phyloP scores from a whole-genome alignment of 2,113 vertebrate species.

The Rhombomys opimus region DNA sequence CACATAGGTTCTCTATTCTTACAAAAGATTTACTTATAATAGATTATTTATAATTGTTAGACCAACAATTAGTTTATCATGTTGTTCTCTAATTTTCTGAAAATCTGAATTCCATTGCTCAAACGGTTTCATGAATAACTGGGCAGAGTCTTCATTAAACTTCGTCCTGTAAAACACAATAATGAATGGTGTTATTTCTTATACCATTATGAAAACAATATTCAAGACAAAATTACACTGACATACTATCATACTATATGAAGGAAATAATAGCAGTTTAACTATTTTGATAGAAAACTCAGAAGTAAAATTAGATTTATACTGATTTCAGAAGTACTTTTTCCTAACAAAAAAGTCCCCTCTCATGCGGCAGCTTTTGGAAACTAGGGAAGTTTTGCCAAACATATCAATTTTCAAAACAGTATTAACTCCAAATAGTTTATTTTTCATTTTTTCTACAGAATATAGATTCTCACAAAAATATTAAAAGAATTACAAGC shows the following conservation, averaged over 20 bases:
- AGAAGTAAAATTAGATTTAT: conserved; percentile 50
- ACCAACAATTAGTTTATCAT: neutral
- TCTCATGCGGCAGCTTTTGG: conserved; percentile 27
- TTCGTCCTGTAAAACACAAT: conserved; percentile 89
- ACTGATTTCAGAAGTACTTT: conserved; percentile 42
- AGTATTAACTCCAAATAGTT: conserved; percentile 43
- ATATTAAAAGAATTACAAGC: conserved; percentile 42
- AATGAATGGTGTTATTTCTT: neutral
- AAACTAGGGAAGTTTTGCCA: conserved; percentile 39
- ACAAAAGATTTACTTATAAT: neutral
- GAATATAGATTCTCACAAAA: conserved; percentile 2
- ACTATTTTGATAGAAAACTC: conserved; percentile 30
- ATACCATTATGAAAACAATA: conserved; percentile 36
- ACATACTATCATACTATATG: neutral
- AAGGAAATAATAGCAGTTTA: neutral
- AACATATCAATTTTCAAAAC: conserved; percentile 7
- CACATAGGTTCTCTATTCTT: neutral
- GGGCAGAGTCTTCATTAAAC: conserved; percentile 74
- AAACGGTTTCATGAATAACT: neutral
- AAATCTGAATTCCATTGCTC: neutral
- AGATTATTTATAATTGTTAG: neutral
- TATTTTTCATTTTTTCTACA: conserved; percentile 35
- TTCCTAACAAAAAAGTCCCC: conserved; percentile 22
- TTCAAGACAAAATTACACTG: conserved; percentile 30
- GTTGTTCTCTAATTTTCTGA: neutral